phyloP scores from a whole-genome alignment of 2,797 vertebrate genomes.

The Acanthornis magna region DNA sequence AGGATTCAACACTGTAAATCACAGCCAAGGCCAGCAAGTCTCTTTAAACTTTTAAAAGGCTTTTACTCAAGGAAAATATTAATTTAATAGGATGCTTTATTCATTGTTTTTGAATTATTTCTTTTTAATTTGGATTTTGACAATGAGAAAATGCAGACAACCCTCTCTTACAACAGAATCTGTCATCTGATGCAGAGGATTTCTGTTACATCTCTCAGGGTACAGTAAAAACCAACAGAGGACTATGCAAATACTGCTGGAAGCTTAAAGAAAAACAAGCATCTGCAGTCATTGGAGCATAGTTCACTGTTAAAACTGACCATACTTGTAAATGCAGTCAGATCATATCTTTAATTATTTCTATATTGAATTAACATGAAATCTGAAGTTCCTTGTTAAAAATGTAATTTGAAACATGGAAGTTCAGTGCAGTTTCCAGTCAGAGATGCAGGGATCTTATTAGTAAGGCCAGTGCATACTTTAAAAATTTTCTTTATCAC shows the following conservation, averaged over 20 bases:
- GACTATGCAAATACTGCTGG: neutral
- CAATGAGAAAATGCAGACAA: neutral
- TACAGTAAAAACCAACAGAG: neutral
- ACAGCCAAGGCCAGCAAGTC: neutral
- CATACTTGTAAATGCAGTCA: neutral
- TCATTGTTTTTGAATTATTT: neutral
- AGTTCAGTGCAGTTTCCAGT: neutral
- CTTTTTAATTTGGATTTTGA: neutral
- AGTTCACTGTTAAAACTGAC: neutral
- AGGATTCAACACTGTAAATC: slow-evolving; percentile 9
- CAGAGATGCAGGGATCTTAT: neutral
- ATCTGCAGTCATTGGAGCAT: neutral
- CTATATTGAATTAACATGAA: neutral
- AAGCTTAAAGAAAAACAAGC: neutral
- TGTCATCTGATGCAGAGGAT: neutral
- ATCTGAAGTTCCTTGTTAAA: neutral
- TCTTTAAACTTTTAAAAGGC: neutral
- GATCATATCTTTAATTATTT: neutral
- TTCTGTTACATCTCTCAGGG: neutral
- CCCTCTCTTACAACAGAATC: neutral
- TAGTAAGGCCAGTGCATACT: neutral
- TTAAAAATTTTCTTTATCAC: neutral
- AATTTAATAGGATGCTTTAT: neutral
- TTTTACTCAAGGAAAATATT: slow-evolving; percentile 4
- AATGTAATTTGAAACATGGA: neutral